Evolutionary conservation across 1,140 invertebrate genomes (phyloP).

Genomic region (Uloborus diversus): DNA sequence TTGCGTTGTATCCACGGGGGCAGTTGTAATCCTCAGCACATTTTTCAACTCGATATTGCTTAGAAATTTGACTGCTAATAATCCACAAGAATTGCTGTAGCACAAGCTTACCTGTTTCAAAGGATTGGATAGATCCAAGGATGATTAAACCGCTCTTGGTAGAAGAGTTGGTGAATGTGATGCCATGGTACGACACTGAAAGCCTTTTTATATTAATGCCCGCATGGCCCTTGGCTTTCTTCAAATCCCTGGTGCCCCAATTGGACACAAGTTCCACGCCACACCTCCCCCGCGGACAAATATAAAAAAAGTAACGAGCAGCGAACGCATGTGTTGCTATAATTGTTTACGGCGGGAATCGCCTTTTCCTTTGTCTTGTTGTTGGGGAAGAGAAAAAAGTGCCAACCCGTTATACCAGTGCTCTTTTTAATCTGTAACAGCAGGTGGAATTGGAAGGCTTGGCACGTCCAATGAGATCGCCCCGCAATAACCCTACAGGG

Average conservation of each 20-base stretch:
- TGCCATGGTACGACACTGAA: background rate
- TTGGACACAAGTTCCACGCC: slow-evolving; percentile 12
- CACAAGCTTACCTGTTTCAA: background rate
- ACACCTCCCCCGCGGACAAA: slow-evolving; percentile 45
- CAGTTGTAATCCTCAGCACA: no score
- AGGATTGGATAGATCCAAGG: background rate
- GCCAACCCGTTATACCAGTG: background rate
- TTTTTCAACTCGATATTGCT: no score
- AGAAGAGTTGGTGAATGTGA: slow-evolving; percentile 24
- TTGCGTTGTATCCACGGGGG: no score
- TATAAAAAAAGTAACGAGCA: slow-evolving; percentile 1
- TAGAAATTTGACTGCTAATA: no score
- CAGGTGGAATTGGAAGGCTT: slow-evolving; percentile 25
- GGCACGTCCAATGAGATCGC: slow-evolving; percentile 47
- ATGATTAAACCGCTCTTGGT: background rate
- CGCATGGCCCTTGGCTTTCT: slow-evolving; percentile 46
- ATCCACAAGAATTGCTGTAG: background rate
- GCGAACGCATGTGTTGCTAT: slow-evolving; percentile 37
- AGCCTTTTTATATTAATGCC: slow-evolving; percentile 45
- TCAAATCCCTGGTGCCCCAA: slow-evolving; percentile 32
- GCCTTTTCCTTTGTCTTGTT: slow-evolving; percentile 40
- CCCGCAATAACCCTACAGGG: background rate
- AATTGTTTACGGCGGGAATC: slow-evolving; percentile 43
- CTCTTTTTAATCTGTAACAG: slow-evolving; percentile 42
- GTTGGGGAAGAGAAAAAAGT: background rate